Evolutionary conservation across 2,888 invertebrate genomes (phyloP).

Genomic region (Scaptodrosophila latifasciaeformis): DNA sequence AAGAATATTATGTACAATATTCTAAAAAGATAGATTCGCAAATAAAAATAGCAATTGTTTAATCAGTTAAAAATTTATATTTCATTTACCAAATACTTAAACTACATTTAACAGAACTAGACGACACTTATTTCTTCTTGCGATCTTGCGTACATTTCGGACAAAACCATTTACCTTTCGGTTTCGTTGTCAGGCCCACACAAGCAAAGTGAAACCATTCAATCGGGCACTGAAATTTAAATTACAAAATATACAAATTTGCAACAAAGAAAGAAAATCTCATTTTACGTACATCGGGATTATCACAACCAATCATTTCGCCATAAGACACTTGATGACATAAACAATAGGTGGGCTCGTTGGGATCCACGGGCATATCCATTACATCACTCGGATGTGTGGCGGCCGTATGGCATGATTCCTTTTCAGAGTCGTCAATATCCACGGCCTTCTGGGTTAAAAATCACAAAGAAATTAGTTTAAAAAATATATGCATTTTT

Average conservation of each 20-base stretch:
- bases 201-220: conserved; percentile 97
- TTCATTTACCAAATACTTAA: conserved; percentile 7
- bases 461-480: not conserved
- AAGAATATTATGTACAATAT: too few species aligned
- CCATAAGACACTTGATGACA: conserved; percentile 98
- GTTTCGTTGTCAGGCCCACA: conserved; percentile 89
- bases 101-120: not conserved
- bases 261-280: too few species aligned
- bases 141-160: conserved; percentile 91
- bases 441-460: conserved; percentile 69
- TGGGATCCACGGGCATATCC: conserved; percentile 96
- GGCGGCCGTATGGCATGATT: conserved; percentile 75
- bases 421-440: conserved; percentile 77
- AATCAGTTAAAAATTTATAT: not conserved
- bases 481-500: not conserved
- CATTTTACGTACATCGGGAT: conserved; percentile 80
- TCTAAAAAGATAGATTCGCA: too few species aligned
- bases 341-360: conserved; percentile 98
- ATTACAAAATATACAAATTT: too few species aligned
- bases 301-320: conserved; percentile 97
- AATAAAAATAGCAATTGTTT: too few species aligned
- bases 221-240: conserved; percentile 82
- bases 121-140: conserved; percentile 82
- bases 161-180: conserved; percentile 96
- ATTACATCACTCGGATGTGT: conserved; percentile 91